These are phyloP conservation scores for Stomatorhinus walkeri DNA, from an alignment of 2,797 vertebrate species.

Conservation along the genomic window DNA sequence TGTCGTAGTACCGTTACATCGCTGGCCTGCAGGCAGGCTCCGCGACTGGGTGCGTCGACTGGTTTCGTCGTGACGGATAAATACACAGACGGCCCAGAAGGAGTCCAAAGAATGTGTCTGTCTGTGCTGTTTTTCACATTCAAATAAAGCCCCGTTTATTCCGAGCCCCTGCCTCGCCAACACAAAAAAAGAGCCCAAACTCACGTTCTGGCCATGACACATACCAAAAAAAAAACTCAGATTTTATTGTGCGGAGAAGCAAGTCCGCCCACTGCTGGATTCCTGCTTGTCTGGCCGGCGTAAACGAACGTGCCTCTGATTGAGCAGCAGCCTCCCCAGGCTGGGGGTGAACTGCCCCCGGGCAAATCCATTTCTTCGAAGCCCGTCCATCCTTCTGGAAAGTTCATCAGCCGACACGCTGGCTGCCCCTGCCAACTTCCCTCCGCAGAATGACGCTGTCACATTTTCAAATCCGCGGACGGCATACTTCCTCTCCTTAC, in stretches of 20 bases:
- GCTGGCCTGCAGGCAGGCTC: background rate
- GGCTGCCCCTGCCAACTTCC: background rate
- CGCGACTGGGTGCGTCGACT: background rate
- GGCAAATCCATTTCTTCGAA: constrained; percentile 7
- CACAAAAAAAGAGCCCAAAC: background rate
- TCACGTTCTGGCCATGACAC: background rate
- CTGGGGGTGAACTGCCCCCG: constrained; percentile 15
- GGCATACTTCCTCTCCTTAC: constrained; percentile 26
- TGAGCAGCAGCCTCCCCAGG: constrained; percentile 31
- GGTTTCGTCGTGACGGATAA: background rate
- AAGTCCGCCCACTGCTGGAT: constrained; percentile 1
- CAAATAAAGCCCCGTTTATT: background rate
- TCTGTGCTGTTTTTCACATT: background rate
- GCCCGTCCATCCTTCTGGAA: constrained; percentile 21
- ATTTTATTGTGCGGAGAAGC: constrained; percentile 8
- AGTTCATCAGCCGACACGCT: constrained; percentile 20
- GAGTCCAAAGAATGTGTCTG: background rate
- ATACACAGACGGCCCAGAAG: background rate
- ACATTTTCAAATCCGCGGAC: constrained; percentile 26
- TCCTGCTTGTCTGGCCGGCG: constrained; percentile 27
- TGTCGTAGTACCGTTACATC: too few relatives aligned
- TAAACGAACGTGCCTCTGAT: constrained; percentile 40
- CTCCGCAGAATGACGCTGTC: constrained; percentile 29
- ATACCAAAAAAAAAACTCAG: background rate
- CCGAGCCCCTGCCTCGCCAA: background rate